Evolutionary conservation across 2,888 invertebrate genomes (phyloP).

Genomic region (Sceliomorpha sp.): DNA sequence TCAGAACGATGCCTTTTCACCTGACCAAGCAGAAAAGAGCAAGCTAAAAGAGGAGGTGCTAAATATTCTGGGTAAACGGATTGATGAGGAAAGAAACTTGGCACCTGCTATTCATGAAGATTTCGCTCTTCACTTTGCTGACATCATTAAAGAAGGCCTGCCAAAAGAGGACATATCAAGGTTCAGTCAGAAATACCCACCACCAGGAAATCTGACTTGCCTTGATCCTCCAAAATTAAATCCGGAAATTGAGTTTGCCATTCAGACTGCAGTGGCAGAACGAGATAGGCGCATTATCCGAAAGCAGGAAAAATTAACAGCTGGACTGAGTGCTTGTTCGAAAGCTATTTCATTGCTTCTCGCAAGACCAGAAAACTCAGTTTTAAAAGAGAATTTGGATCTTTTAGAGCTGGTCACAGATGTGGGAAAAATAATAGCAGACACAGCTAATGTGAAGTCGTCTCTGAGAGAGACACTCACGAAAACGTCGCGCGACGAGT

Average conservation of each 20-base stretch:
- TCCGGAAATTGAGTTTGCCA: background rate
- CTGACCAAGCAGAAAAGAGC: too few relatives aligned
- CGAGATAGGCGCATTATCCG: background rate
- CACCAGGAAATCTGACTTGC: slow-evolving; percentile 1
- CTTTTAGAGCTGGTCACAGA: background rate
- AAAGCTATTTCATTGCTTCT: too few relatives aligned
- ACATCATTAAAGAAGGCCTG: slow-evolving; percentile 16
- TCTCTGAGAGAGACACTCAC: slow-evolving; percentile 1
- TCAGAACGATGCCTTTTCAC: too few relatives aligned
- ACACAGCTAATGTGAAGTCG: background rate
- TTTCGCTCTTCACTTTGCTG: background rate
- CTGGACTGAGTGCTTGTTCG: too few relatives aligned
- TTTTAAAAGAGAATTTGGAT: background rate
- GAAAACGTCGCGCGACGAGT: slow-evolving; percentile 32
- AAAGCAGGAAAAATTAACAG: slow-evolving; percentile 5
- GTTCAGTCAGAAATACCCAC: slow-evolving; percentile 2
- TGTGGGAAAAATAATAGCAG: background rate
- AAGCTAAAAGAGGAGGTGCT: slow-evolving; percentile 15
- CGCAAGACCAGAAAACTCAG: background rate
- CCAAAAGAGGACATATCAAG: background rate
- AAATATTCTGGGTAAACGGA: slow-evolving; percentile 13
- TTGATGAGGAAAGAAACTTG: slow-evolving; percentile 1
- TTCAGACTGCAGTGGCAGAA: background rate
- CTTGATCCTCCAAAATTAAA: slow-evolving; percentile 12
- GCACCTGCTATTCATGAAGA: slow-evolving; percentile 8